These are phyloP conservation scores for Paraplagusia blochii DNA, from an alignment of 2,113 vertebrate genomes.

Conservation along the genomic window DNA sequence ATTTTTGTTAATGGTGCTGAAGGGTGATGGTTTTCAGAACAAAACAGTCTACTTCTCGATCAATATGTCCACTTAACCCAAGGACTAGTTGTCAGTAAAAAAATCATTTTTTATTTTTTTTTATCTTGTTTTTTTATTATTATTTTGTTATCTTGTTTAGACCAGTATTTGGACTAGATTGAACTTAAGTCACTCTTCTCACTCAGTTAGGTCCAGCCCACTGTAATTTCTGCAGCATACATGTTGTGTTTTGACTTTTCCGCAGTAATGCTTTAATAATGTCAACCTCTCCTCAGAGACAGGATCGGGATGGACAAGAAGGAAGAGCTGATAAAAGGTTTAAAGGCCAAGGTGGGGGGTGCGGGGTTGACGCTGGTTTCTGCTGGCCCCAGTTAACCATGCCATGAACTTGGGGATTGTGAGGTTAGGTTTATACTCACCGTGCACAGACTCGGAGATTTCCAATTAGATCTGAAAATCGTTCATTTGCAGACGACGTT, in stretches of 20 bases:
- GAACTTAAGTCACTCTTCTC: too few species aligned
- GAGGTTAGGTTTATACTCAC: conserved; percentile 37
- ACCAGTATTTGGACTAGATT: too few species aligned
- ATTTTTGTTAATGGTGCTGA: too few species aligned
- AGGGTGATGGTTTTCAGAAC: too few species aligned
- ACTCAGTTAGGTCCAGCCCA: not conserved
- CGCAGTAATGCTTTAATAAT: conserved; percentile 10
- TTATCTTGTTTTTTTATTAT: too few species aligned
- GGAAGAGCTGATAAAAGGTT: conserved; percentile 1
- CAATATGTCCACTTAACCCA: too few species aligned
- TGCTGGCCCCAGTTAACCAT: conserved; percentile 14
- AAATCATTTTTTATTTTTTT: too few species aligned
- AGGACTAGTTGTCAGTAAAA: too few species aligned
- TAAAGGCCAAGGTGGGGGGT: conserved; percentile 8
- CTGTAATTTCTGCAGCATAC: not conserved
- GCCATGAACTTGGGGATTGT: conserved; percentile 31
- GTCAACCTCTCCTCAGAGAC: conserved; percentile 1
- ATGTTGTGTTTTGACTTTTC: conserved; percentile 9
- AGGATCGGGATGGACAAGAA: not conserved
- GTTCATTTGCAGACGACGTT: conserved; percentile 54
- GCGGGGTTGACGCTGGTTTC: conserved; percentile 6
- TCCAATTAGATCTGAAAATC: conserved; percentile 61
- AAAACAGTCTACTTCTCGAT: too few species aligned
- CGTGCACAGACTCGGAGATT: conserved; percentile 54
- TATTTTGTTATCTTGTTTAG: too few species aligned